Evolutionary conservation across 2,113 vertebrate genomes (phyloP), one percentile per base, ranked within the genome.

Genomic region (Mormoops blainvillei): DNA sequence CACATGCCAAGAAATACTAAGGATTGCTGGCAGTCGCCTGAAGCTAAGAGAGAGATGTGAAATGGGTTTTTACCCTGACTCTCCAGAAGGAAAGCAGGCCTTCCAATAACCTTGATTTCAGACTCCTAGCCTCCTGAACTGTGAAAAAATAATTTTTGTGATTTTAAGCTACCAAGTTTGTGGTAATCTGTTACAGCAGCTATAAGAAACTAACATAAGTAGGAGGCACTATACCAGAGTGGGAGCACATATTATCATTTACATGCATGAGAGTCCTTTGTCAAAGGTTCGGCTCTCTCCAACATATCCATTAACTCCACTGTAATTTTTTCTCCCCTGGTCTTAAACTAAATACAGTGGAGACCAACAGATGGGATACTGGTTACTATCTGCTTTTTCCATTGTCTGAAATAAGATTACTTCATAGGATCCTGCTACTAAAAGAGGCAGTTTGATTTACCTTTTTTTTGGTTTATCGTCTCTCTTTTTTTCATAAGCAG

Each of bases 401-500:
- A 56, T 7, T 88, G 26, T 65, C 65, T 92, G 45, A 89, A 65
- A 56, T 58, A 31, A 68, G 28, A 93, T 63, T 74, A 95, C 54
- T 90, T 70, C 12, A 65, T 15, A 76, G 33, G 33, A 61, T 54
- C 31, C 22, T 41, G 31, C 38, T 86, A 78, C 13, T 50, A 58
- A 74, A 73, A 74, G 52, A 15, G 58, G 76, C 20, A 95, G 36
- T 14, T 50, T 54, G 31, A 38, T 19, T 76, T 98, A 99, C 99
- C 99, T 99, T 94, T 99, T 99, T 97, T 98, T 99, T 91, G 98
- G 98, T 31, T 94, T 88, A 43, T 94, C 90, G 43, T 95, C 88
- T 3, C 11, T 89, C 97, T 99, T 99, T 91, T 95, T 99, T 98
- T 99, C 99, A 90, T 99, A 99, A 24, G 98, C 97, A 9, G 98